Evolutionary conservation across 2,888 invertebrate species (phyloP).

Genomic region (Camponotus fellah): DNA sequence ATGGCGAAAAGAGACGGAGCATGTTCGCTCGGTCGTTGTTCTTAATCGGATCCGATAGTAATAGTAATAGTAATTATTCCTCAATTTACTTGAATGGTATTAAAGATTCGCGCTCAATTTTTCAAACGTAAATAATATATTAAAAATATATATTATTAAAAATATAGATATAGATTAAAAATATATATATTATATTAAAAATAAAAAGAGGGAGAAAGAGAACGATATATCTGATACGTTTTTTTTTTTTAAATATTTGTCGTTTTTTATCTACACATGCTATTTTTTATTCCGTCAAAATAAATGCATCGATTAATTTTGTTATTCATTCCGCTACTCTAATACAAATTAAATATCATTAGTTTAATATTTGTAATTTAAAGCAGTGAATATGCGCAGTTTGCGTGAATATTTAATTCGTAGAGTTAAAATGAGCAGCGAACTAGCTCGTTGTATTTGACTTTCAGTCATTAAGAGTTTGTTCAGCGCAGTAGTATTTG

Average conservation of each 20-base stretch:
- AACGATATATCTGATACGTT: neutral
- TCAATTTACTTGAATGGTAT: neutral
- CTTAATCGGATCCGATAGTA: neutral
- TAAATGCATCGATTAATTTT: constrained; percentile 28
- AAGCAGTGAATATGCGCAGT: constrained; percentile 3
- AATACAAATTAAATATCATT: constrained; percentile 14
- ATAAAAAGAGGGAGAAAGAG: neutral
- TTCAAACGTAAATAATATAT: neutral
- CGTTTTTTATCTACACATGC: neutral
- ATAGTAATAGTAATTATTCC: neutral
- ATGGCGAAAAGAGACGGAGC: neutral
- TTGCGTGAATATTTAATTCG: constrained; percentile 33
- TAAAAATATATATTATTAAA: no score
- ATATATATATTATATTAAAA: neutral
- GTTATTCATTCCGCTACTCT: neutral
- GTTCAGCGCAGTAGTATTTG: constrained; percentile 19
- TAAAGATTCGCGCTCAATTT: neutral
- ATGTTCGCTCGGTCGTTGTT: neutral
- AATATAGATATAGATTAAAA: no score
- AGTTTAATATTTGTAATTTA: constrained; percentile 21
- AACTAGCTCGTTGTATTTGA: constrained; percentile 11
- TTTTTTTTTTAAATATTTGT: neutral
- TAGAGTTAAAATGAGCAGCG: neutral
- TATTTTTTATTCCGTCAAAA: neutral
- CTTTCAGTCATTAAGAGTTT: constrained; percentile 28